Percentiles rank a stretch among this genome's conserved stretches.
phyloP scores from a whole-genome alignment of 2,888 invertebrate species.

The Hedya salicella region DNA sequence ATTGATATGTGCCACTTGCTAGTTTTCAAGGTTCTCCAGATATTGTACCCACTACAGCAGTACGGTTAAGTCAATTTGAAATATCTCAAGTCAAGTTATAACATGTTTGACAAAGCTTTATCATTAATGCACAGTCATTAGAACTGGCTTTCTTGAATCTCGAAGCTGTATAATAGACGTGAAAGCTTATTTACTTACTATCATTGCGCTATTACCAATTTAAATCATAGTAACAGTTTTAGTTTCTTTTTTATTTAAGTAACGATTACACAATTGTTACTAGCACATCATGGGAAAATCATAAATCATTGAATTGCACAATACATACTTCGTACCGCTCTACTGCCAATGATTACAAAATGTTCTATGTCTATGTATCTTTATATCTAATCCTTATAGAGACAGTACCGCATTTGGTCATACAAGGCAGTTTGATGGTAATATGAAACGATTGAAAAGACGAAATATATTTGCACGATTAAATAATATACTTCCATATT shows the following conservation, averaged over 20 bases:
- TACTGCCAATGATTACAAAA: no score
- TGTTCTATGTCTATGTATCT: no score
- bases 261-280: slow-evolving; percentile 51
- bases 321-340: no score
- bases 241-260: slow-evolving; percentile 53
- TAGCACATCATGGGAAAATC: slow-evolving; percentile 35
- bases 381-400: no score
- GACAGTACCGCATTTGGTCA: no score
- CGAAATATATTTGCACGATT: no score
- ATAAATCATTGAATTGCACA: no score
- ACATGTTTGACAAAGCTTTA: slow-evolving; percentile 74
- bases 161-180: slow-evolving; percentile 79
- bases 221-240: slow-evolving; percentile 72
- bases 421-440: no score
- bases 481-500: no score
- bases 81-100: slow-evolving; percentile 82
- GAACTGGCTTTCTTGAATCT: slow-evolving; percentile 71
- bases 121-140: slow-evolving; percentile 70
- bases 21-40: slow-evolving; percentile 79
- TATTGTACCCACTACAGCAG: slow-evolving; percentile 73
- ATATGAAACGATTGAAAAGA: not conserved
- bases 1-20: slow-evolving; percentile 53
- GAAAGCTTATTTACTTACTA: slow-evolving; percentile 74
- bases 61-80: slow-evolving; percentile 70
- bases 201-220: slow-evolving; percentile 75